Conservation (phyloP, 2,888 invertebrate genomes). For the Xylocampa areola region DNA sequence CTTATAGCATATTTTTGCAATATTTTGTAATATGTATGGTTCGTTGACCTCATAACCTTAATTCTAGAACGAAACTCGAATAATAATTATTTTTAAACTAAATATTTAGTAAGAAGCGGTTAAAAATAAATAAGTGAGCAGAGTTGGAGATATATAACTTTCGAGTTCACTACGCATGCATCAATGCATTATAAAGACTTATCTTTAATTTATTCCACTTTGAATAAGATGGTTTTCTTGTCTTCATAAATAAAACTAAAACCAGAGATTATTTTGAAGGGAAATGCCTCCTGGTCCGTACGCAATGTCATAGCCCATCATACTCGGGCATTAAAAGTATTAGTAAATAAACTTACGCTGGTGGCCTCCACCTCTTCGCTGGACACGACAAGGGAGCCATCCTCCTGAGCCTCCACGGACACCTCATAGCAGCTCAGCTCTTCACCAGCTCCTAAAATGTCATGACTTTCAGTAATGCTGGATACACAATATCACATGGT, state of each 20-base stretch:
- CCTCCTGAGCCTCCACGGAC: slow-evolving; percentile 29
- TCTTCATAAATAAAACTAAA: too few species aligned
- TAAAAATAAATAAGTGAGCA: neutral
- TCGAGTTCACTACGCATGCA: too few species aligned
- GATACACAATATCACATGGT: too few species aligned
- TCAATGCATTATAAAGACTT: too few species aligned
- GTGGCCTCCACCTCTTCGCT: slow-evolving; percentile 41
- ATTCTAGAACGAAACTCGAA: slow-evolving; percentile 11
- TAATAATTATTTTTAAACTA: neutral
- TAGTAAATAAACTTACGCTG: slow-evolving; percentile 44
- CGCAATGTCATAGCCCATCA: too few species aligned
- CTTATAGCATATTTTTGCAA: slow-evolving; percentile 12
- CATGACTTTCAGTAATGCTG: neutral
- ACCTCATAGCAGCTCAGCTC: slow-evolving; percentile 59
- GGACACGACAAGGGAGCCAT: slow-evolving; percentile 30
- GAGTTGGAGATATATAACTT: too few species aligned
- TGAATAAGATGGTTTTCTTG: too few species aligned
- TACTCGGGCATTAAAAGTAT: too few species aligned
- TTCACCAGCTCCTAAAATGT: slow-evolving; percentile 67
- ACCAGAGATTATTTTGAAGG: too few species aligned
- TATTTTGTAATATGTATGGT: slow-evolving; percentile 3
- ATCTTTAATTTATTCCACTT: too few species aligned
- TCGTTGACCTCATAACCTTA: slow-evolving; percentile 23
- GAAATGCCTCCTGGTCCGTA: too few species aligned
- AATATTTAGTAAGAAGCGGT: neutral